Evolutionary conservation across 2,888 invertebrate species (phyloP).

Genomic region (Gortyna flavago): DNA sequence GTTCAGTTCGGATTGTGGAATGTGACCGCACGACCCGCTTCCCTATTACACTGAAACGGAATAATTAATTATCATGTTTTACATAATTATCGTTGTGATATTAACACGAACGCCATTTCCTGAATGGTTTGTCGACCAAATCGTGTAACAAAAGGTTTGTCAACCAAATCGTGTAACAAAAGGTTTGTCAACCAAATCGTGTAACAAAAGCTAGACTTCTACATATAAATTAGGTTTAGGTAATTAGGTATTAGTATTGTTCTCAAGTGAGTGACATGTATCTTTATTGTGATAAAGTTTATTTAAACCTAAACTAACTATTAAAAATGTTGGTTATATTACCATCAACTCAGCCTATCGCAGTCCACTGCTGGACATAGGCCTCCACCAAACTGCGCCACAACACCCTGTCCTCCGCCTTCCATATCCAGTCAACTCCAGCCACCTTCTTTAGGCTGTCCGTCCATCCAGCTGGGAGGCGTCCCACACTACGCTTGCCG

Average conservation of each 20-base stretch:
- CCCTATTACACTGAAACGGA: conserved; percentile 19
- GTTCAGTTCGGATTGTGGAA: conserved; percentile 33
- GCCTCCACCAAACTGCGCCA: too few species aligned
- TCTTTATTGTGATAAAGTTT: too few species aligned
- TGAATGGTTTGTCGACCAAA: background rate
- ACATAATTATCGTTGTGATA: conserved; percentile 18
- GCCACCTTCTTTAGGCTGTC: too few species aligned
- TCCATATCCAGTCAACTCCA: too few species aligned
- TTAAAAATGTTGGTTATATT: background rate
- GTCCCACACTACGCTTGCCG: too few species aligned
- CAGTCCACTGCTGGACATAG: too few species aligned
- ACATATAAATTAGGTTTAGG: background rate
- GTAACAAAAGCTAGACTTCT: background rate
- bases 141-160: background rate
- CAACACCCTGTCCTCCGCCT: too few species aligned
- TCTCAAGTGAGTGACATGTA: too few species aligned
- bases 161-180: background rate
- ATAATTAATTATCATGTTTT: conserved; percentile 22
- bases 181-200: background rate
- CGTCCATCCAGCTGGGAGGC: too few species aligned
- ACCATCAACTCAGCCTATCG: too few species aligned
- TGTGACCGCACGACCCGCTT: conserved; percentile 33
- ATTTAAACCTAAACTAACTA: too few species aligned
- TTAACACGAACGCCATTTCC: background rate
- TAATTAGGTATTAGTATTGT: too few species aligned